These are phyloP conservation scores for Zelostemma sp. DNA, from an alignment of 1,140 invertebrate species.

Conservation along the genomic window DNA sequence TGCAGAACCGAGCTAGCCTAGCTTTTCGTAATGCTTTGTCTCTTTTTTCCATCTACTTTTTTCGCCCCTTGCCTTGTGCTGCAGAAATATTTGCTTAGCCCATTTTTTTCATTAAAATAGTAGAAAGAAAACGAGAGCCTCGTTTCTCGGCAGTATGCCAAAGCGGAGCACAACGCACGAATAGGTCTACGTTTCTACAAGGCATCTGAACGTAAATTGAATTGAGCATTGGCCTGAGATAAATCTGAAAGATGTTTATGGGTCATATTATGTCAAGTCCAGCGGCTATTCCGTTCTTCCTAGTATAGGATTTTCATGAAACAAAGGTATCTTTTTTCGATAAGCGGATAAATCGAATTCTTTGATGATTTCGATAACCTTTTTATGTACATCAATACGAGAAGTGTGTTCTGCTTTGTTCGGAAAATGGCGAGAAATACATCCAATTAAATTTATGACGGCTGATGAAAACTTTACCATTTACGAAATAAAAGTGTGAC, in stretches of 20 bases:
- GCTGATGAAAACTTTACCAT: too few relatives aligned
- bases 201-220: conserved; percentile 63
- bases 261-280: conserved; percentile 40
- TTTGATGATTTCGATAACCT: conserved; percentile 19
- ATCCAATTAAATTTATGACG: too few relatives aligned
- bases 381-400: background rate
- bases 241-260: conserved; percentile 59
- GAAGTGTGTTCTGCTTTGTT: background rate
- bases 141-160: conserved; percentile 47
- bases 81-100: conserved; percentile 46
- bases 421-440: background rate
- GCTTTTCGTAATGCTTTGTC: conserved; percentile 45
- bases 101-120: conserved; percentile 45
- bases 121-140: conserved; percentile 42
- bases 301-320: conserved; percentile 16
- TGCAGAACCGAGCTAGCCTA: conserved; percentile 31
- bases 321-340: conserved; percentile 23
- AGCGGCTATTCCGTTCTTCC: conserved; percentile 16
- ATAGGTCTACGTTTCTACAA: conserved; percentile 38
- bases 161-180: conserved; percentile 39
- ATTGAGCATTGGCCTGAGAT: conserved; percentile 54
- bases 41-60: conserved; percentile 21
- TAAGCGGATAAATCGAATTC: conserved; percentile 16
- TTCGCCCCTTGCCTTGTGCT: conserved; percentile 35
- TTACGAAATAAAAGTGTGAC: too few relatives aligned